phyloP scores from a whole-genome alignment of 2,797 vertebrate species.

The Synanceia verrucosa region DNA sequence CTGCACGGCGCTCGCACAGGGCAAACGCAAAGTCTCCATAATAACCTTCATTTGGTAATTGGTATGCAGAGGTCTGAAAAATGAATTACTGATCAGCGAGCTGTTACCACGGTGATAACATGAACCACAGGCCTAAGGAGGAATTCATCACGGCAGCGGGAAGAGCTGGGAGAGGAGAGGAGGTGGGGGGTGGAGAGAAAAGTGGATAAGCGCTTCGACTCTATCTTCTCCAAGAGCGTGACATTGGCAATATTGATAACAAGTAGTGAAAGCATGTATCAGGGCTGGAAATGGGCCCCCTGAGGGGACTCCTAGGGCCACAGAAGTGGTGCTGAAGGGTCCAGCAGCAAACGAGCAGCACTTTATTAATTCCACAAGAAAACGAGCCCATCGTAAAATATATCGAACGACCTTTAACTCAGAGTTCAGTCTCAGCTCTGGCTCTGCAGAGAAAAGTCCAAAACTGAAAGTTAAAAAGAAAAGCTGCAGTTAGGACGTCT shows the following conservation, averaged over 20 bases:
- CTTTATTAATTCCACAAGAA: slow-evolving; percentile 6
- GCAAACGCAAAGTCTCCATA: slow-evolving; percentile 76
- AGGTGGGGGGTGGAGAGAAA: neutral
- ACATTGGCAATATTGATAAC: slow-evolving; percentile 46
- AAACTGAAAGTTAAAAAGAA: neutral
- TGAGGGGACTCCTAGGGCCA: neutral
- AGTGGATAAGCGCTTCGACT: slow-evolving; percentile 44
- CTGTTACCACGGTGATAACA: slow-evolving; percentile 84
- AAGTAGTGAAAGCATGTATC: slow-evolving; percentile 31
- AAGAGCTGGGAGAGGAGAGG: slow-evolving; percentile 6
- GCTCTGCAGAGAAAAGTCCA: neutral
- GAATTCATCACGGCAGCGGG: slow-evolving; percentile 55
- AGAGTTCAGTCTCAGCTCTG: neutral
- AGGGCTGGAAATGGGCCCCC: neutral
- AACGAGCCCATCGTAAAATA: neutral
- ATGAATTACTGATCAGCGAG: slow-evolving; percentile 90
- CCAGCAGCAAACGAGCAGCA: neutral
- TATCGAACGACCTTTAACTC: neutral
- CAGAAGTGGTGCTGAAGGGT: neutral
- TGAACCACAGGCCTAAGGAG: slow-evolving; percentile 81
- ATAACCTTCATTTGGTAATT: slow-evolving; percentile 89
- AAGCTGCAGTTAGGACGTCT: neutral
- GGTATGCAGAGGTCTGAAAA: slow-evolving; percentile 84
- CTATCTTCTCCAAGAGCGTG: slow-evolving; percentile 40
- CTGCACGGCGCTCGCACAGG: slow-evolving; percentile 39